These are phyloP conservation scores for Anaspis maculata DNA, from an alignment of 2,888 invertebrate genomes.

Conservation along the genomic window DNA sequence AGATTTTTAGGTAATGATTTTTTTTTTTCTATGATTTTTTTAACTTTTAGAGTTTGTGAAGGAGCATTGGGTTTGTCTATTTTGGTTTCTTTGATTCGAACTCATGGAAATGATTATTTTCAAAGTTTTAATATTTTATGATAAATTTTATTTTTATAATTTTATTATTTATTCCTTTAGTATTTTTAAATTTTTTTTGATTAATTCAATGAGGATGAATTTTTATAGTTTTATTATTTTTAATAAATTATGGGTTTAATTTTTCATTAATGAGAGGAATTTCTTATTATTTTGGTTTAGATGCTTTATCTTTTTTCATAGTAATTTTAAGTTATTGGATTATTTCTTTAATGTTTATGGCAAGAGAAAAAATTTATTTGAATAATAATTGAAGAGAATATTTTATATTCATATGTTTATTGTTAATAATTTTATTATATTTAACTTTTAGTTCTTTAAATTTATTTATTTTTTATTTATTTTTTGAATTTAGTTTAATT, in stretches of 20 bases:
- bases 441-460: slow-evolving; percentile 50
- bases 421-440: slow-evolving; percentile 49
- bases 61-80: slow-evolving; percentile 54
- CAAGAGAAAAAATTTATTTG: slow-evolving; percentile 46
- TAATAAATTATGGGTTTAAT: slow-evolving; percentile 38
- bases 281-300: slow-evolving; percentile 44
- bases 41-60: slow-evolving; percentile 47
- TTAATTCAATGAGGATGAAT: slow-evolving; percentile 48
- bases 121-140: slow-evolving; percentile 51
- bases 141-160: slow-evolving; percentile 48
- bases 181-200: slow-evolving; percentile 48
- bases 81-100: slow-evolving; percentile 54
- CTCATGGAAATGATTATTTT: slow-evolving; percentile 57
- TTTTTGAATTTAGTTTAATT: slow-evolving; percentile 62
- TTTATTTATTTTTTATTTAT: slow-evolving; percentile 61
- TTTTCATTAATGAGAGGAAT: slow-evolving; percentile 40
- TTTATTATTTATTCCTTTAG: slow-evolving; percentile 47
- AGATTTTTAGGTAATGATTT: slow-evolving; percentile 38
- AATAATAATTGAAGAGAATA: slow-evolving; percentile 48
- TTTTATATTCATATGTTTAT: slow-evolving; percentile 47
- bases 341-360: slow-evolving; percentile 50
- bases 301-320: slow-evolving; percentile 48
- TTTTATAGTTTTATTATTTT: slow-evolving; percentile 45
- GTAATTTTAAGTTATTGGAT: slow-evolving; percentile 54
- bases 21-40: slow-evolving; percentile 54